These are phyloP conservation scores for Agrypnia vestita DNA, from an alignment of 1,140 invertebrate genomes.

Conservation along the genomic window DNA sequence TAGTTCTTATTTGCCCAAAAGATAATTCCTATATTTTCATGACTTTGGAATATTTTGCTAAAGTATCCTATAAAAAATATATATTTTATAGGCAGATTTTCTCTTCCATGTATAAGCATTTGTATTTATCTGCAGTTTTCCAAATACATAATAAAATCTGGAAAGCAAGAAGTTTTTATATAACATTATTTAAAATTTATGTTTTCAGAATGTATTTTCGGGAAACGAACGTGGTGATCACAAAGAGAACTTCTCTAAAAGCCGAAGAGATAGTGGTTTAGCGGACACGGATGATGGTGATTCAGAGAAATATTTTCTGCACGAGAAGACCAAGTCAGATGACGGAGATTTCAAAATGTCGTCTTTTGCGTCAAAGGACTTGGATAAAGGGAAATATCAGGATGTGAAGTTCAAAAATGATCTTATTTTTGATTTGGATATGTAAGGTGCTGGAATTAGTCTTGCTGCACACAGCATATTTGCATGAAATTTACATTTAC, in stretches of 20 bases:
- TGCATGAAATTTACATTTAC: no score
- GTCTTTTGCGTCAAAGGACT: conserved; percentile 55
- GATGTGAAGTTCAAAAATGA: conserved; percentile 73
- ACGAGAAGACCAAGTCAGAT: conserved; percentile 62
- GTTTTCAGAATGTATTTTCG: conserved; percentile 42
- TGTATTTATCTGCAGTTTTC: no score
- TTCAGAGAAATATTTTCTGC: conserved; percentile 64
- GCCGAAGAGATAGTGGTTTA: conserved; percentile 66
- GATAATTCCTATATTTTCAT: no score
- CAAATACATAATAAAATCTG: no score
- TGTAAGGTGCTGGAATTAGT: conserved; percentile 62
- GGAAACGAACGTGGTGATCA: conserved; percentile 10
- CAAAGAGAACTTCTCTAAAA: conserved; percentile 20
- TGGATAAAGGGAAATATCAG: conserved; percentile 69
- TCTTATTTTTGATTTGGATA: conserved; percentile 74
- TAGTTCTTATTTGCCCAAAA: no score
- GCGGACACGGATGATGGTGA: conserved; percentile 71
- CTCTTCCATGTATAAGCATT: no score
- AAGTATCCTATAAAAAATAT: no score
- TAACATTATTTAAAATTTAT: background rate
- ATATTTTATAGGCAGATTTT: no score
- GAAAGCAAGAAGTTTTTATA: no score
- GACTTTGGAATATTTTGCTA: no score
- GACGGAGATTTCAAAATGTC: conserved; percentile 17
- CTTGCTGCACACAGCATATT: background rate